Conservation (phyloP, 2,888 invertebrate genomes). For the Petrolisthes cinctipes region DNA sequence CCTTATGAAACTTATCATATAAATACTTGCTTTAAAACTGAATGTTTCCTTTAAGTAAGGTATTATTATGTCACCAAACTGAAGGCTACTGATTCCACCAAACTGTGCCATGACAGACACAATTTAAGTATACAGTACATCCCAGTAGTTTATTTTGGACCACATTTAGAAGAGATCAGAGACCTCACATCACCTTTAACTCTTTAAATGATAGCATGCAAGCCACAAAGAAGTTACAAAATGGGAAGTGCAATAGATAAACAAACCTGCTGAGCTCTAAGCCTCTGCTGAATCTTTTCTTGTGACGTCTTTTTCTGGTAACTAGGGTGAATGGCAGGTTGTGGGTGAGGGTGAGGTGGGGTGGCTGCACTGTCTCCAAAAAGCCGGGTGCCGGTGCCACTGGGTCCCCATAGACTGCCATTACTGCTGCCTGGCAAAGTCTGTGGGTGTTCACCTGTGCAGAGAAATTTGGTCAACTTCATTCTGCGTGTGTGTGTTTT, state of each 20-base stretch:
- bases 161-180: too few relatives aligned
- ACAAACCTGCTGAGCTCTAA: slow-evolving; percentile 41
- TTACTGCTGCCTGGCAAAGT: slow-evolving; percentile 34
- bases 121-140: too few relatives aligned
- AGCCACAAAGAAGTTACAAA: neutral
- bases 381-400: slow-evolving; percentile 45
- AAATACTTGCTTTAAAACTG: too few relatives aligned
- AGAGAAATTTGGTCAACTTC: too few relatives aligned
- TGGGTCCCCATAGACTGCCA: slow-evolving; percentile 41
- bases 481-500: too few relatives aligned
- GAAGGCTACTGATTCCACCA: too few relatives aligned
- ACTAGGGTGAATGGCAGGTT: slow-evolving; percentile 31
- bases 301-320: slow-evolving; percentile 48
- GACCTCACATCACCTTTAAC: too few relatives aligned
- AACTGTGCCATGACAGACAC: too few relatives aligned
- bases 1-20: too few relatives aligned
- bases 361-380: slow-evolving; percentile 41
- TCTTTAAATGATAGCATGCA: neutral
- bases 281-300: slow-evolving; percentile 47
- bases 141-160: too few relatives aligned
- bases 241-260: neutral
- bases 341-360: neutral
- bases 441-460: slow-evolving; percentile 51
- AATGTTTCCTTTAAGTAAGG: too few relatives aligned
- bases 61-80: too few relatives aligned